Evolutionary conservation across 2,797 vertebrate genomes (phyloP), one percentile per base, ranked within the genome.

Genomic region (Enteromius trimaculatus): DNA sequence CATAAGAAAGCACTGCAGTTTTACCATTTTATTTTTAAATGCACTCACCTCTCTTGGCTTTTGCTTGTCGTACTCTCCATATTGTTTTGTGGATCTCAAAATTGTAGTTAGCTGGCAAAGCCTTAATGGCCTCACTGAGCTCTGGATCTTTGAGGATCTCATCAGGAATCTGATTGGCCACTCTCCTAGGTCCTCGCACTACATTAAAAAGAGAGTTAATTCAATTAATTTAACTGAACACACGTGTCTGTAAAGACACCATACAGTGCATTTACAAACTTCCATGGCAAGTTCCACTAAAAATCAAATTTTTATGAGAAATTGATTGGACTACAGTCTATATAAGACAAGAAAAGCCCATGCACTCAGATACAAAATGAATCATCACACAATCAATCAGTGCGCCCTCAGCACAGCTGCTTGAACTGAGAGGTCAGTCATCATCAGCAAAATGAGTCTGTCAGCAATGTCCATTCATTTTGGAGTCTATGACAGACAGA

Each of bases 41-140:
- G 23, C 21, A 85, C 96, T 96, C 89, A 99, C 98, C 98, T 91
- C 96, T 96, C 81, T 87, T 97, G 10, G 97, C 93, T 42, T 87
- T 92, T 19, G 96, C 96, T 91, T 98, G 96, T 69, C 92, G 96
- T 85, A 98, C 94, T 84, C 97, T 90, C 98, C 98, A 99, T 83
- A 99, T 68, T 3, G 98, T 99, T 94, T 99, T 99, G 84, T 95
- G 95, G 88, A 99, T 97, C 90, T 99, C 98, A 86, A 99, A 99
- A 94, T 99, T 99, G 95, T 99, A 99, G 92, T 99, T 99, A 42
- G 85, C 87, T 77, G 98, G 98, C 84, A 99, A 88, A 2, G 92
- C 93, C 77, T 87, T 90, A 34, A 93, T 92, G 0, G 97, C 97
- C 66, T 95, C 92, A 90, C 91, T 94, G 77, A 99, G 92, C 82